Conservation (phyloP, 2,797 vertebrate species). For the Numenius phaeopus region DNA sequence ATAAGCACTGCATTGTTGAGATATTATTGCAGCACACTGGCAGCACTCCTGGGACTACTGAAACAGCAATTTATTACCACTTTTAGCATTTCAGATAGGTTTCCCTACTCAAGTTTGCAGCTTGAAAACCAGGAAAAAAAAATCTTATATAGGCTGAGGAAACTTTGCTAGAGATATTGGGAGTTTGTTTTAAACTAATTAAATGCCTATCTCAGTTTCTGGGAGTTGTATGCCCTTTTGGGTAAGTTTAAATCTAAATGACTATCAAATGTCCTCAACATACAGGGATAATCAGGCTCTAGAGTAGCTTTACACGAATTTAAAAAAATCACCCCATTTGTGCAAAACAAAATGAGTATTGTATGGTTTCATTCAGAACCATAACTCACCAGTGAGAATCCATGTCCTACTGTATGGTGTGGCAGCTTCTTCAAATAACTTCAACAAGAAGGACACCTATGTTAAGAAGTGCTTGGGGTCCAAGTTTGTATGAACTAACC, state of each 20-base stretch:
- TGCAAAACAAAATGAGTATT: not conserved
- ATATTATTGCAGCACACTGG: not conserved
- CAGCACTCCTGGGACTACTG: not conserved
- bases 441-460: not conserved
- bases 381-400: not conserved
- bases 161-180: not conserved
- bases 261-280: not conserved
- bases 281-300: not conserved
- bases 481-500: not conserved
- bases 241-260: not conserved
- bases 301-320: not conserved
- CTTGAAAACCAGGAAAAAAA: not conserved
- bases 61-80: not conserved
- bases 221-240: not conserved
- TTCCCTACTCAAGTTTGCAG: not conserved
- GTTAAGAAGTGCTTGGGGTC: not conserved
- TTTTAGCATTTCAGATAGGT: not conserved
- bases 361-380: not conserved
- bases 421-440: not conserved
- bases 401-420: not conserved
- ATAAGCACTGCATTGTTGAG: not conserved
- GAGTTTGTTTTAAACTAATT: not conserved
- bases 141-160: not conserved
- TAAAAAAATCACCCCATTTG: not conserved
- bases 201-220: not conserved